Conservation (phyloP, 2,888 invertebrate genomes). For the Scaptomyza parva region DNA sequence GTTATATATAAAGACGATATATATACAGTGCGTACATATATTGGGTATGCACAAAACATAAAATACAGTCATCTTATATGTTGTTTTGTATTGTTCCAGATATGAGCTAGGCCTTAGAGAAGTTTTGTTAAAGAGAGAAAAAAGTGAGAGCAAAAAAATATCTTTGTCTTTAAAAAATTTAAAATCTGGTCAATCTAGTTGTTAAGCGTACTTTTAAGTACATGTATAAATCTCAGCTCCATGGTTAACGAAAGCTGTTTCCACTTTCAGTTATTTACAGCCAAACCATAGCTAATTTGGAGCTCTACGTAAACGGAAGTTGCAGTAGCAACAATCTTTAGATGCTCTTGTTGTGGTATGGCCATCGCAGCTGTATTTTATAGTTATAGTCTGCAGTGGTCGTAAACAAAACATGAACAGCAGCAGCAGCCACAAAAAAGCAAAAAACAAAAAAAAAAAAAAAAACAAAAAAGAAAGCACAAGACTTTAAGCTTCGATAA, state of each 20-base stretch:
- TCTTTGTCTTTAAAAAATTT: background rate
- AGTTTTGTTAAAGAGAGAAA: too few species aligned
- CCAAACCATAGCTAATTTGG: constrained; percentile 1
- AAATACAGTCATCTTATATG: too few species aligned
- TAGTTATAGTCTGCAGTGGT: constrained; percentile 52
- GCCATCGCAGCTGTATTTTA: constrained; percentile 50
- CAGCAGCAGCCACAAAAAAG: constrained; percentile 9
- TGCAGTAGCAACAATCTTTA: constrained; percentile 23
- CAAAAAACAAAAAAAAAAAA: background rate
- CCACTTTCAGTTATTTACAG: constrained; percentile 15
- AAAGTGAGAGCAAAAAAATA: too few species aligned
- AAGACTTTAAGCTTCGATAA: constrained; percentile 50
- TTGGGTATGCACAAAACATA: too few species aligned
- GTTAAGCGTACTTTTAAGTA: background rate
- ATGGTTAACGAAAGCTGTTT: constrained; percentile 12
- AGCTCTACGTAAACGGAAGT: constrained; percentile 14
- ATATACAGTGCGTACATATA: too few species aligned
- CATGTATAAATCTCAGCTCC: background rate
- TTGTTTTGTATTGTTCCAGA: background rate
- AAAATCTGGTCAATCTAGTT: background rate
- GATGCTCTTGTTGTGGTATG: constrained; percentile 10
- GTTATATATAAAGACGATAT: too few species aligned
- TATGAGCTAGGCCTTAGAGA: background rate
- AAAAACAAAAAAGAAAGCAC: constrained; percentile 2
- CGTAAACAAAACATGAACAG: constrained; percentile 47